Conservation (phyloP, 1,140 invertebrate species). For the Camponotus pennsylvanicus region DNA sequence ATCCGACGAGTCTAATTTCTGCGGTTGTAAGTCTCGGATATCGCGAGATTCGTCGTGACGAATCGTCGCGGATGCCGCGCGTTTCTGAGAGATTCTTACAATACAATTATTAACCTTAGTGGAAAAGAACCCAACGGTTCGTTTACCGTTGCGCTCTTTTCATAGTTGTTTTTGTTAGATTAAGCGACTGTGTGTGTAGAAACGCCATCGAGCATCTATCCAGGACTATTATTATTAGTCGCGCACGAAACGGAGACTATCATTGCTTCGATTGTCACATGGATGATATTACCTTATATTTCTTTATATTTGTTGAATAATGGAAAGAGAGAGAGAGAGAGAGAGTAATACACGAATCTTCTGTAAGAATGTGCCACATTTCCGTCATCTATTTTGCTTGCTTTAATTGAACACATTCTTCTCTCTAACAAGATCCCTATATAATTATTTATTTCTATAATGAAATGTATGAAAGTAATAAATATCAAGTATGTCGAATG, state of each 20-base stretch:
- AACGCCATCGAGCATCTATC: conserved; percentile 24
- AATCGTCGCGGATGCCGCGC: conserved; percentile 40
- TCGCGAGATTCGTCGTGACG: conserved; percentile 13
- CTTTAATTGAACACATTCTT: conserved; percentile 22
- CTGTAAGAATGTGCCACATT: neutral
- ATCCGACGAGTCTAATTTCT: conserved; percentile 5
- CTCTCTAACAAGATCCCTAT: neutral
- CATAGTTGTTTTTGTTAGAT: conserved; percentile 57
- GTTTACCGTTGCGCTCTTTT: conserved; percentile 61
- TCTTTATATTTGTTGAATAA: neutral
- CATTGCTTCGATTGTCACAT: neutral
- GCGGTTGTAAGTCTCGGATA: conserved; percentile 29
- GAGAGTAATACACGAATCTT: conserved; percentile 16
- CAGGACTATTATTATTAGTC: conserved; percentile 44
- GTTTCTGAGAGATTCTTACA: conserved; percentile 54
- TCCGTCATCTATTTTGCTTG: neutral
- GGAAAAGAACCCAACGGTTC: conserved; percentile 50
- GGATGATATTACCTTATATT: neutral
- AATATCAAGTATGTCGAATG: conserved; percentile 35
- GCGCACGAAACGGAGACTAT: conserved; percentile 11
- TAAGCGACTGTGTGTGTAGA: conserved; percentile 34
- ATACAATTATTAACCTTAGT: conserved; percentile 57
- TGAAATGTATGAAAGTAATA: conserved; percentile 49
- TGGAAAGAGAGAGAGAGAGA: conserved; percentile 12
- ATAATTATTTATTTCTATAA: conserved; percentile 22